These are phyloP conservation scores for Molothrus aeneus DNA, from an alignment of 2,797 vertebrate species.

Conservation along the genomic window DNA sequence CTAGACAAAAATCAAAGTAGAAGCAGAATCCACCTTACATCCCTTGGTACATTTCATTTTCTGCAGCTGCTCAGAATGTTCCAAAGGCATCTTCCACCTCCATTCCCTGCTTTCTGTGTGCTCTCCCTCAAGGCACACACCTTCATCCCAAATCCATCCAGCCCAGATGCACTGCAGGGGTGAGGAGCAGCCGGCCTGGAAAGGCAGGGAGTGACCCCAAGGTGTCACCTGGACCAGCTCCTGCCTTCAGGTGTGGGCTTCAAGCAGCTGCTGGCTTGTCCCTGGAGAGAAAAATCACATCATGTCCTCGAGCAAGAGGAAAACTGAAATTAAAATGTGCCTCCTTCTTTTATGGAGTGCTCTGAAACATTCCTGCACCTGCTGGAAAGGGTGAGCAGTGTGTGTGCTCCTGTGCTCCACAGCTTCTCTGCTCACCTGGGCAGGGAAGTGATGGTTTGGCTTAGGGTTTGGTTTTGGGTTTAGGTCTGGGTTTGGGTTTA, in stretches of 20 bases:
- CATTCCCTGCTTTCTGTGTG: rapidly evolving
- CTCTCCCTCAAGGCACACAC: background rate
- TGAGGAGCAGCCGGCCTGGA: background rate
- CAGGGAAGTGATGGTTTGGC: background rate
- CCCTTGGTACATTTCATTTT: background rate
- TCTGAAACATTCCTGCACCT: background rate
- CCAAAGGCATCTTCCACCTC: background rate
- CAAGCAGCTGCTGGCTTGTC: background rate
- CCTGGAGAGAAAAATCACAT: background rate
- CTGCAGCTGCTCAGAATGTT: background rate
- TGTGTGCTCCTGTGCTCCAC: background rate
- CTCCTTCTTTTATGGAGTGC: background rate
- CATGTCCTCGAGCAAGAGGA: background rate
- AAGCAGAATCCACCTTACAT: background rate
- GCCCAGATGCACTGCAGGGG: rapidly evolving
- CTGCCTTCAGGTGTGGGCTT: background rate
- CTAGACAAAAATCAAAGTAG: background rate
- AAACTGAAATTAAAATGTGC: background rate
- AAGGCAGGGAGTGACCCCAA: rapidly evolving
- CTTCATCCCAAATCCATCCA: background rate
- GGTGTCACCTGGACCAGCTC: background rate
- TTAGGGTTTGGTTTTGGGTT: too few relatives aligned
- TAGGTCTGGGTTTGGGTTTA: too few relatives aligned
- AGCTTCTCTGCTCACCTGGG: rapidly evolving
- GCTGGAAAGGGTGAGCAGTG: background rate